These are phyloP conservation scores for Drosophila maculinotata DNA, from an alignment of 2,888 invertebrate genomes.

Conservation along the genomic window DNA sequence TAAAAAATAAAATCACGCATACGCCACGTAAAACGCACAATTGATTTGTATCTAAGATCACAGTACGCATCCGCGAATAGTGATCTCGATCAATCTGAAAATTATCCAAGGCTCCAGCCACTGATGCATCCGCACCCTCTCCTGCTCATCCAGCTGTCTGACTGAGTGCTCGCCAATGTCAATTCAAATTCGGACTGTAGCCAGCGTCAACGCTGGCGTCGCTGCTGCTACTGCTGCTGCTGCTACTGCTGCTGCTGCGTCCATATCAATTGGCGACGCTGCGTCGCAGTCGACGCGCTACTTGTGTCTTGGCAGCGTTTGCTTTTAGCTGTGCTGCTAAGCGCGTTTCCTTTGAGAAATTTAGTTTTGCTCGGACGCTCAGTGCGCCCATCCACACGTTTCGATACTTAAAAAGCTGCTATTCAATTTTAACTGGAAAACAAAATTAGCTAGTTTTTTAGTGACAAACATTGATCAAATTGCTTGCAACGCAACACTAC, in stretches of 20 bases:
- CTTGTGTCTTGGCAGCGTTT: slow-evolving; percentile 16
- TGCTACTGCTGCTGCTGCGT: slow-evolving; percentile 3
- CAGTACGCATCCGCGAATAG: not conserved
- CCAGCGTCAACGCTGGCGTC: not conserved
- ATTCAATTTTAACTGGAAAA: slow-evolving; percentile 7
- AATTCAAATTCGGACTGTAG: slow-evolving; percentile 15
- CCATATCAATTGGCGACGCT: slow-evolving; percentile 30
- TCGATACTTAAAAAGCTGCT: slow-evolving; percentile 34
- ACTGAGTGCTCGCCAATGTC: slow-evolving; percentile 5
- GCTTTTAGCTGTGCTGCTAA: slow-evolving; percentile 59
- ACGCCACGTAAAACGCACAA: not conserved
- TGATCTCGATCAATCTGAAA: slow-evolving; percentile 15
- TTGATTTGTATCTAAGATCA: slow-evolving; percentile 6
- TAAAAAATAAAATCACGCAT: slow-evolving; percentile 8
- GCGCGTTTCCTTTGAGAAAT: slow-evolving; percentile 75
- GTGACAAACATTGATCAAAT: not conserved
- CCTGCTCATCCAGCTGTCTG: not conserved
- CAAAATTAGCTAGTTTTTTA: not conserved
- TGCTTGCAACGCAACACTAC: too few relatives aligned
- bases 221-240: slow-evolving; percentile 1
- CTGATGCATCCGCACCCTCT: not conserved
- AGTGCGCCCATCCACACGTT: slow-evolving; percentile 60
- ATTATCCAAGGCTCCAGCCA: slow-evolving; percentile 13
- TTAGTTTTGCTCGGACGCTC: slow-evolving; percentile 78
- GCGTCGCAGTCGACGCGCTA: slow-evolving; percentile 34